Evolutionary conservation across 2,888 invertebrate species (phyloP), one percentile per base, ranked within the genome.

Genomic region (Odontomyia ornata): DNA sequence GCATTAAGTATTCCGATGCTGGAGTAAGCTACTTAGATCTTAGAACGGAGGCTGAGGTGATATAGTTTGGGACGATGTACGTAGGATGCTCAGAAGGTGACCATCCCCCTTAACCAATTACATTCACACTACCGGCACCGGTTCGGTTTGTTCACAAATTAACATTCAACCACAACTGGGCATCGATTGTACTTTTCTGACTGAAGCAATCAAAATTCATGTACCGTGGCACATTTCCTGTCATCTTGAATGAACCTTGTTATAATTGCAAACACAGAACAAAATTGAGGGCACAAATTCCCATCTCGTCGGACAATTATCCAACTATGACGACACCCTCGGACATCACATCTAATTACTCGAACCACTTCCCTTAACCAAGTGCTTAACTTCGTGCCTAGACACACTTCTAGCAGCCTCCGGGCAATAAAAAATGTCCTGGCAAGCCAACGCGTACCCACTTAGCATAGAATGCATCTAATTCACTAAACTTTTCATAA

Each of bases 91-190:
- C 3, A 36, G 36, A 36, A 36, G 36, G 36, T 3, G 36, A 5
- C 9, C 5, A 36, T 5, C 9, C 36, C 36, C 9, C 9, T 36
- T 9, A 36, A 36, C 36, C 36, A 36, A 4, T 52, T 13, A 52
- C 52, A 52, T 52, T 13, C 52, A 4, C 18, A 18, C 52, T 52
- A 4, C 52, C n/a, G 52, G 52, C 52, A 18, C 18, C 52, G 15
- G 52, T n/a, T 52, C 18, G 52, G 52, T 52, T n/a, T 52, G n/a
- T 18, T 15, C 52, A 52, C 52, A 52, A 52, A 52, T 52, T 52
- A 52, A 52, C 18, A 13, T 52, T 4, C 15, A 52, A 18, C 52
- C 52, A 15, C 52, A 52, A 18, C 15, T 52, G 52, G 15, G 18
- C 4, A 52, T 4, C 15, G 7, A 9, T n/a, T n/a, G 52, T 4